Base-by-base conservation (phyloP, 1,140 invertebrate species). In the Drosophila mauritiana region DNA sequence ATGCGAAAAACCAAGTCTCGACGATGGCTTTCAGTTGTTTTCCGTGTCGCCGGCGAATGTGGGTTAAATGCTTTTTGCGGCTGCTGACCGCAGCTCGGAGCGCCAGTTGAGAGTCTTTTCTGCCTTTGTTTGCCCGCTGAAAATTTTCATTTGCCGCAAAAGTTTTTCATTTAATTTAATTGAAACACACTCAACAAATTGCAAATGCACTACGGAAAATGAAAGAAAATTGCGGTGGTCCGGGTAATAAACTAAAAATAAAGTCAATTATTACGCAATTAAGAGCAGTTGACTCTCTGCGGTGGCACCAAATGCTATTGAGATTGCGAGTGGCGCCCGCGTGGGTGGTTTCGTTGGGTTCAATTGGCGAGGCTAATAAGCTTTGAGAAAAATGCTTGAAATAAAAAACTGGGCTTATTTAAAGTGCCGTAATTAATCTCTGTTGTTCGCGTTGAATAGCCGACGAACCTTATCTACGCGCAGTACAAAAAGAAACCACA, bases 41-140 rank as follows among this genome's bases (percentile, higher is more conserved):
- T 36, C 46, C 57, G 63, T 70, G 36, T 69, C 70, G 48, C 64
- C 57, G 69, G 51, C 77, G 68, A 86, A 88, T 89, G 83, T 88
- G 83, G 83, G 83, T 84, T 89, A 89, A 89, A 89, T 89, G 84
- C 77, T 84, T 89, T 83, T 80, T 88, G 83, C 48, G 84, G 83
- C 83, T 68, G 65, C 53, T 67, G 67, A 62, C 80, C 75, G 61
- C 75, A 75, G 49, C 48, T 31, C 53, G 25, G 39, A 74, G 70
- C 63, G 63, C 36, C 22, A 51, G 27, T 31, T 25, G 42, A 46
- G 49, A 48, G 31, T 6, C 61, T 51, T 59, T 36, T 37, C 22
- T 15, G 59, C 13, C 15, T 54, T 46, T 56, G 48, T 78, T 52
- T 61, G 62, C 56, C 63, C 73, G 64, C 74, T 89, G 80, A 64